Conservation (phyloP, 2,113 vertebrate species). For the Pluvianellus socialis region DNA sequence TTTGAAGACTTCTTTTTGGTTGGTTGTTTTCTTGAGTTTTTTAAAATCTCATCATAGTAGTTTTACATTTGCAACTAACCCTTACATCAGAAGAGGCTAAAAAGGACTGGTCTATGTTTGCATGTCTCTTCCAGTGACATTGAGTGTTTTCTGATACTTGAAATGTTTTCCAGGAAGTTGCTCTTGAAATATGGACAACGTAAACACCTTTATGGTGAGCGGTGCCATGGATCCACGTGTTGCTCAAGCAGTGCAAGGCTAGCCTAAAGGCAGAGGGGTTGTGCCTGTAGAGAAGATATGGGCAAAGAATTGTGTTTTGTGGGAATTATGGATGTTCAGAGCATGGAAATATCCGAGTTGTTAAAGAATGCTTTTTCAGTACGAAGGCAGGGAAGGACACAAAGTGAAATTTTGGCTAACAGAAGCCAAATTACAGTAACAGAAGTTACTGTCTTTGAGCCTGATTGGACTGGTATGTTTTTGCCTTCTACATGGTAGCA, state of each 20-base stretch:
- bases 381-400: not conserved
- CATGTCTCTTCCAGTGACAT: not conserved
- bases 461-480: accelerated
- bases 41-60: not conserved
- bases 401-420: not conserved
- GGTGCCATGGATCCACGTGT: accelerated
- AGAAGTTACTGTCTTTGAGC: not conserved
- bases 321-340: not conserved
- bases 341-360: accelerated
- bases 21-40: not conserved
- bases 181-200: not conserved
- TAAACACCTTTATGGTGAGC: not conserved
- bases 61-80: not conserved
- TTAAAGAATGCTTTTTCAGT: not conserved
- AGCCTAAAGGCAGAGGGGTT: not conserved
- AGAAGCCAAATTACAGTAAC: too few species aligned
- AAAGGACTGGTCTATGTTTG: not conserved
- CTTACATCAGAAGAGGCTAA: not conserved
- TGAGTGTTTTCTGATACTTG: not conserved
- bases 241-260: not conserved
- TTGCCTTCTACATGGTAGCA: accelerated
- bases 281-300: not conserved
- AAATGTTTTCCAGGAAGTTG: not conserved
- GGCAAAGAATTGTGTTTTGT: not conserved
- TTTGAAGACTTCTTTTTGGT: not conserved